Base-by-base conservation (phyloP, 2,888 invertebrate species). In the Rutpela maculata region DNA sequence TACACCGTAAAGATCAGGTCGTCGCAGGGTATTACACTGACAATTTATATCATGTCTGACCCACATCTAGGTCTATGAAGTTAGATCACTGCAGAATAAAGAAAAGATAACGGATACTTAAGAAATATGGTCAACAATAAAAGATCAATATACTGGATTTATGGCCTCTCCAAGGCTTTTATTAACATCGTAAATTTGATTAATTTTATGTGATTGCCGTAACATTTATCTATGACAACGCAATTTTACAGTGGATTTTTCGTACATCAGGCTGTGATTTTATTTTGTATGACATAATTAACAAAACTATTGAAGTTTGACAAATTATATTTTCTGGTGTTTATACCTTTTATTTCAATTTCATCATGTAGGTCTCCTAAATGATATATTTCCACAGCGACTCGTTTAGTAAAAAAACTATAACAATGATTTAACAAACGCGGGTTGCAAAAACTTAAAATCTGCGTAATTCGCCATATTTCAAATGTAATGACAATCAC, bases 131-230 rank as follows among this genome's bases (percentile, higher is more conserved):
- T n/a, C 35, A 38, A 71, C 70, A 60, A 18, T 71, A 43, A 71
- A 38, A 60, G 57, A 60, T 71, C 70, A 43, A 71, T 50, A 26
- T 15, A 31, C n/a, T 35, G 18, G 59, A 63, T 69, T 69, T 69
- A 69, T 38, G 18, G 59, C 59, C 22, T 19, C 19, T 17, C 55
- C 69, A 35, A 9, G 69, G 31, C 11, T 63, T 55, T 69, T 69
- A 69, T 69, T 59, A 26, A n/a, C 57, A 57, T 69, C 69, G 69
- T 69, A 69, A 69, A 69, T 69, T 31, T 69, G 35, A 68, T 68
- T 67, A 67, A 67, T 67, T 55, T 55, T 17, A 19, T 67, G 55
- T 50, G 67, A 67, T 67, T 50, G 67, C 10, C 22, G 15, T 50
- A 55, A 50, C 19, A 60, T 60, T 60, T 26, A 60, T 60, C 50